phyloP scores from a whole-genome alignment of 2,113 vertebrate genomes.

The Bubalus kerabau region DNA sequence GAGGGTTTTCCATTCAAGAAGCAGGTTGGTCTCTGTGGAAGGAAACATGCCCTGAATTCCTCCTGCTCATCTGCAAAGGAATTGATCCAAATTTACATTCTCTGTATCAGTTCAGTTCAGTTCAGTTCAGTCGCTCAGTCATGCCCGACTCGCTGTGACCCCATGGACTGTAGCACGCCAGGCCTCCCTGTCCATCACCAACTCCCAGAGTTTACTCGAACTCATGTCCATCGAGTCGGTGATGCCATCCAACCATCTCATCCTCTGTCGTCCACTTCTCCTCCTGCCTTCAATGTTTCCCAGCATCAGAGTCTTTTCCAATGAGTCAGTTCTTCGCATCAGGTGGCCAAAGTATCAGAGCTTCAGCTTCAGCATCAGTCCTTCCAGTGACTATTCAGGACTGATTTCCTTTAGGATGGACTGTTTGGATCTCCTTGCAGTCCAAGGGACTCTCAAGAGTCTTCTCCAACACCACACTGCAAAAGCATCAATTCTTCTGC shows the following conservation, averaged over 20 bases:
- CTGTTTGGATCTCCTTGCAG: background rate
- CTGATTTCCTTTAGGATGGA: background rate
- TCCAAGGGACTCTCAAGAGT: background rate
- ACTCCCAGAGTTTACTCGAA: background rate
- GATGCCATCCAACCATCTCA: background rate
- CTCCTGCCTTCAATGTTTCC: background rate
- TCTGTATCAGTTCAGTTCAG: background rate
- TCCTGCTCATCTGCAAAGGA: background rate
- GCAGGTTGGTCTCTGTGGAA: background rate
- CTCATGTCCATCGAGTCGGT: background rate
- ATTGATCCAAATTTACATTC: too few species aligned
- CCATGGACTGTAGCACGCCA: background rate
- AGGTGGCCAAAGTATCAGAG: background rate
- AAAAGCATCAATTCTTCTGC: background rate
- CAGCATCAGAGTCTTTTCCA: background rate
- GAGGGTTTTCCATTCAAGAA: background rate
- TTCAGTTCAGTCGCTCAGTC: background rate
- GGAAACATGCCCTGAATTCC: background rate
- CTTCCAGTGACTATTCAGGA: background rate
- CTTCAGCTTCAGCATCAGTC: background rate
- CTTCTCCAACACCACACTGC: background rate
- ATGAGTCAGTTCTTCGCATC: background rate
- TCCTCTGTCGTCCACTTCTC: background rate
- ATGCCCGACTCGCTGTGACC: background rate
- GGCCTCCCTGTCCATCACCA: background rate